Base-by-base conservation (phyloP, 2,797 vertebrate genomes). In the Paramormyrops hopkinsi region DNA sequence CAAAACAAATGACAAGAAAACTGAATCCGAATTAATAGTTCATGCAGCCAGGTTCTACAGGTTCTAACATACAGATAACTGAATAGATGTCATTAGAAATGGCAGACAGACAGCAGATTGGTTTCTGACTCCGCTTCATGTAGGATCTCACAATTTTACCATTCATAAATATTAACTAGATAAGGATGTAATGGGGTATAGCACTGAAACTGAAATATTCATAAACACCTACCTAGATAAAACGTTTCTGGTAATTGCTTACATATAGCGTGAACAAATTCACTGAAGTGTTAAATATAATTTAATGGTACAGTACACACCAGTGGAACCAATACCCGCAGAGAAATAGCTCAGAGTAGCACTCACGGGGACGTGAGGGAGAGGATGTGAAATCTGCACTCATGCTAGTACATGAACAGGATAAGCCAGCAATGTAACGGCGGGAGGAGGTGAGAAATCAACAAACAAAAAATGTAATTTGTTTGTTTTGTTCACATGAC, bases 251-350 rank as follows among this genome's bases (percentile, higher is more conserved):
- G 91, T 91, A 89, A 92, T 94, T 89, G 86, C 90, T 92, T 92
- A 92, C 89, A 94, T 91, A 91, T 91, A 87, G 89, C 14, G 89
- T 92, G 92, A 93, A 93, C 25, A 17, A 90, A 92, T 91, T 92
- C 92, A 90, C 82, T 14, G 73, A 87, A 59, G 85, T 91, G 92
- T 94, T 93, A 93, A 93, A 95, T 94, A 92, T 93, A 83, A 93
- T 95, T 94, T 94, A 93, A 93, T 92, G 93, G 90, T 89, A 91
- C 91, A 88, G 90, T 93, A 92, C 94, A 93, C 93, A 92, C 73
- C 92, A 92, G 90, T 19, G 41, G 91, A 88, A 93, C 90, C 90
- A 93, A 91, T 92, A 93, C 91, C 93, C 91, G 93, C 91, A 92
- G 87, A 88, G 73, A 82, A 82, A 88, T 89, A 9, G 12, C 88